Percentiles rank a stretch among this genome's conserved stretches.
phyloP scores from a whole-genome alignment of 2,113 vertebrate species.

The Dicerorhinus sumatrensis region DNA sequence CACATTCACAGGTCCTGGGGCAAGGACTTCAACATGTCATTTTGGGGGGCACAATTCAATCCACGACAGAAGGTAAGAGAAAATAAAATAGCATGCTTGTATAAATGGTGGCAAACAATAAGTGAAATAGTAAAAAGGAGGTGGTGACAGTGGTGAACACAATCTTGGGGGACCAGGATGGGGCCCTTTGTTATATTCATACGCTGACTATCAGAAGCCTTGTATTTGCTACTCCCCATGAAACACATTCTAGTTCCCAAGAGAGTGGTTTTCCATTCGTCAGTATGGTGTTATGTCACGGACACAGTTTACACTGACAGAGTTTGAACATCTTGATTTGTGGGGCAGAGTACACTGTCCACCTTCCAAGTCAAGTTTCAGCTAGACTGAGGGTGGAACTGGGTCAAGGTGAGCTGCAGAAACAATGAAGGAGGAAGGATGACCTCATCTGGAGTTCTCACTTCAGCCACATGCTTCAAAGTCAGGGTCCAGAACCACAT shows the following conservation, averaged over 20 bases:
- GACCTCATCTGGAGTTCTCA: not conserved
- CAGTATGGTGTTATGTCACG: not conserved
- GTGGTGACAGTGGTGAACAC: rapidly evolving
- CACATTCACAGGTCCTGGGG: rapidly evolving
- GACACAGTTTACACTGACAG: not conserved
- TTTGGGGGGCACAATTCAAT: not conserved
- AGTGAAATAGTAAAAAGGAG: not conserved
- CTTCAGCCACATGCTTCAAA: not conserved
- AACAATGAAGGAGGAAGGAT: rapidly evolving
- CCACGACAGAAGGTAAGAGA: not conserved
- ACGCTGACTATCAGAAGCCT: rapidly evolving
- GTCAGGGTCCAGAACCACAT: rapidly evolving
- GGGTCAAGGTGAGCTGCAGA: not conserved
- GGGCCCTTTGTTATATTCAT: rapidly evolving
- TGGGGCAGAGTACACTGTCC: not conserved
- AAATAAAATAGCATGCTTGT: rapidly evolving
- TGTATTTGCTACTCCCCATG: rapidly evolving
- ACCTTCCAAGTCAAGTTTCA: not conserved
- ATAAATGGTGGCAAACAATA: rapidly evolving
- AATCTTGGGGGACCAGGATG: rapidly evolving
- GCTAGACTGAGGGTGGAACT: rapidly evolving
- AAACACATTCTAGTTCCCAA: rapidly evolving
- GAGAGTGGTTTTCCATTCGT: not conserved
- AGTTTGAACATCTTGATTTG: not conserved
- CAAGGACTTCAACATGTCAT: rapidly evolving